Base-by-base conservation (phyloP, 2,113 vertebrate species). In the Clupea harengus region DNA sequence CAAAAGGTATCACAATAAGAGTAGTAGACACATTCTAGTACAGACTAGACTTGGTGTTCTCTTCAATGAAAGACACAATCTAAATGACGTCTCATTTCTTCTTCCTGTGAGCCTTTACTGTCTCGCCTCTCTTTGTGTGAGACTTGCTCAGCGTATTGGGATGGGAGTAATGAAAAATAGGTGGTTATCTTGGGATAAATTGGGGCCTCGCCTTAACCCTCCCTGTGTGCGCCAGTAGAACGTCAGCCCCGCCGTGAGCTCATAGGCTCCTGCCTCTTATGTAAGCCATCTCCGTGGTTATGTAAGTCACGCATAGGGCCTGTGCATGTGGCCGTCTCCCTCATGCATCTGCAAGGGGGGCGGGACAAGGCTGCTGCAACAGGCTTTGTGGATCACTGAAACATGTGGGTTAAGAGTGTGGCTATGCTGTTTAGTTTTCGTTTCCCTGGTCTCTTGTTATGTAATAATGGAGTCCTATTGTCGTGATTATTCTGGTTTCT, bases 341-440 rank as follows among this genome's bases (percentile, higher is more conserved):
- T 89, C 85, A 83, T 0, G 39, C 67, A 88, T 91, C 87, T 80
- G 83, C 85, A 85, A 89, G 84, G 85, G 85, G 82, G 88, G 57
- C 84, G 86, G 90, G 90, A 5, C 32, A 13, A 11, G 80, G 89
- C 86, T 83, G 28, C 85, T 45, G 0, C 85, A 84, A 87, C 83
- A 25, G 64, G 85, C 89, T 93, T 94, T 93, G 88, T 94, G 89
- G 93, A 93, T 91, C 94, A 94, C 88, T 95, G 88, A 93, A 93
- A 91, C 93, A 92, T 92, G 84, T 89, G 86, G 90, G 89, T 90
- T 90, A 85, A 46, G 45, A 45, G 18, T 57, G 18, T 25, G 67
- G 22, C 39, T 10, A 47, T 45, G 49, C n/a, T 81, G 87, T 84
- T 50, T 67, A 78, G 84, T 11, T 54, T 47, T 54, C 28, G 81